Conservation (phyloP, 2,888 invertebrate species). For the Drosophila atripex region DNA sequence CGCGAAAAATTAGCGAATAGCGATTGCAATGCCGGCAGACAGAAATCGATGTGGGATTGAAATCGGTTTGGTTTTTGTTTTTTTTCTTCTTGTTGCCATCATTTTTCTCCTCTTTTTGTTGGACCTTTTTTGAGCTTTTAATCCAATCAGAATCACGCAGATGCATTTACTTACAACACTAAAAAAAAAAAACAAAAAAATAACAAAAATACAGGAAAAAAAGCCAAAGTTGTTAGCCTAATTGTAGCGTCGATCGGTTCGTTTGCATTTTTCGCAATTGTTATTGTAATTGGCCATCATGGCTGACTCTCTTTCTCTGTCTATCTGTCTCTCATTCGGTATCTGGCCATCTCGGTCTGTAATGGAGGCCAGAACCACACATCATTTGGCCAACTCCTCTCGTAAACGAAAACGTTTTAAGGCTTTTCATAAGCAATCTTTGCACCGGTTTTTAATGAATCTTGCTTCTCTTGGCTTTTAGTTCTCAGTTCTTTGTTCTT, state of each 20-base stretch:
- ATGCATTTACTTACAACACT: conserved; percentile 68
- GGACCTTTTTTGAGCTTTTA: conserved; percentile 53
- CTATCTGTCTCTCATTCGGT: neutral
- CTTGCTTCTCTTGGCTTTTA: neutral
- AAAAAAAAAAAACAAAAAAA: conserved; percentile 47
- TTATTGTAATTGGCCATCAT: conserved; percentile 74
- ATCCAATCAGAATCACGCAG: conserved; percentile 79
- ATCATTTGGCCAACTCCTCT: conserved; percentile 72
- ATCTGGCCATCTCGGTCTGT: conserved; percentile 1
- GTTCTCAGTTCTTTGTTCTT: conserved; percentile 18
- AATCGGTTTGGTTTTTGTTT: conserved; percentile 35
- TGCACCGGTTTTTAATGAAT: conserved; percentile 21
- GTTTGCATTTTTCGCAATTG: conserved; percentile 73
- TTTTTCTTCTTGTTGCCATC: conserved; percentile 24
- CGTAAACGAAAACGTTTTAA: conserved; percentile 81
- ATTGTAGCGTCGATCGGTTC: conserved; percentile 48
- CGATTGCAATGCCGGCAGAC: conserved; percentile 60
- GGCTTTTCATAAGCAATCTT: conserved; percentile 67
- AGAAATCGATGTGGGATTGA: conserved; percentile 31
- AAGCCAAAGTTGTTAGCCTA: conserved; percentile 63
- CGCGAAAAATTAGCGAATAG: conserved; percentile 82
- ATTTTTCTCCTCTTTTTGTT: too few species aligned
- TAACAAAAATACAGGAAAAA: conserved; percentile 11
- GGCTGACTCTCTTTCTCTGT: conserved; percentile 44
- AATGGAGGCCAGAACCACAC: conserved; percentile 52